Conservation (phyloP, 2,113 vertebrate species). For the Pomatostomus ruficeps region DNA sequence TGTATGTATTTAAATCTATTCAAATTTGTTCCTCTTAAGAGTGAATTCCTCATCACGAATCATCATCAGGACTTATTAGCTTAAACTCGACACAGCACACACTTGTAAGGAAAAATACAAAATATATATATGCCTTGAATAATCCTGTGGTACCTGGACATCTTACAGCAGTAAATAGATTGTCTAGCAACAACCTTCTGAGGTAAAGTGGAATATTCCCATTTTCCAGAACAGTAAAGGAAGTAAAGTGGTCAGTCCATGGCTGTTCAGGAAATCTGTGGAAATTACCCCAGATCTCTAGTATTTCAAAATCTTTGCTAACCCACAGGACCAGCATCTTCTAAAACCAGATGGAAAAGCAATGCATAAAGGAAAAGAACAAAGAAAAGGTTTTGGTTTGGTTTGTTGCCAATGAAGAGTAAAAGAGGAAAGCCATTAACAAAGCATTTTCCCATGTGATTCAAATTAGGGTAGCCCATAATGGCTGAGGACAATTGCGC, state of each 20-base stretch:
- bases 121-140: background rate
- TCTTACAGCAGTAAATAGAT: background rate
- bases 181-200: background rate
- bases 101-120: background rate
- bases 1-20: constrained; percentile 38
- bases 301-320: background rate
- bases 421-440: constrained; percentile 29
- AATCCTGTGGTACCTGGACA: background rate
- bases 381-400: constrained; percentile 9
- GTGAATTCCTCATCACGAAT: background rate
- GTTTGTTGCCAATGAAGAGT: background rate
- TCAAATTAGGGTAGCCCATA: constrained; percentile 26
- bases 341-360: constrained; percentile 5
- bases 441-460: constrained; percentile 25
- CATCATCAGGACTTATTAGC: background rate
- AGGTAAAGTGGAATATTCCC: background rate
- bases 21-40: constrained; percentile 28
- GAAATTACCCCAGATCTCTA: background rate
- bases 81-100: background rate
- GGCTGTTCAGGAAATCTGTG: background rate
- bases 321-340: background rate
- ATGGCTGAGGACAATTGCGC: background rate
- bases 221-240: background rate
- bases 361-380: constrained; percentile 2
- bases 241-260: background rate